phyloP scores from a whole-genome alignment of 2,797 vertebrate species.

The Anniella stebbinsi region DNA sequence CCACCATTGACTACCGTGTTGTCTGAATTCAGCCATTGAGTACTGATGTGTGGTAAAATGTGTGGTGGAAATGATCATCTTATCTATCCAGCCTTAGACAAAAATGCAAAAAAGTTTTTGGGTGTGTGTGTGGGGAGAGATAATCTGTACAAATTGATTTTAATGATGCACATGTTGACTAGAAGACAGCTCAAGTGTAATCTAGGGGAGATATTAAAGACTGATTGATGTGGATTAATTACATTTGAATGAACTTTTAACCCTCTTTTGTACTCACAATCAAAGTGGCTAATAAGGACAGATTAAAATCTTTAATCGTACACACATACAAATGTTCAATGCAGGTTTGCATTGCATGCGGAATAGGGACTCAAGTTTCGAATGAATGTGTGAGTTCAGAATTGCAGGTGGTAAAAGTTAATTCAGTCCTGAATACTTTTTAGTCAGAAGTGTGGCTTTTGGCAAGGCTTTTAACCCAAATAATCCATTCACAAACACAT shows the following conservation, averaged over 20 bases:
- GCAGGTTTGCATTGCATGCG: neutral
- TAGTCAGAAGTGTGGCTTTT: neutral
- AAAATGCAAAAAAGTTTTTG: neutral
- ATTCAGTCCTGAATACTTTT: neutral
- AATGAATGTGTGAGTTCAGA: neutral
- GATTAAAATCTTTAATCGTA: neutral
- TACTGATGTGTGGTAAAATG: neutral
- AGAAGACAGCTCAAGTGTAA: neutral
- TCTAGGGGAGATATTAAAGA: neutral
- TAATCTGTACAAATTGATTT: constrained; percentile 2
- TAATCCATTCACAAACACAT: too few species aligned
- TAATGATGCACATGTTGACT: neutral
- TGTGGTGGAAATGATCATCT: neutral
- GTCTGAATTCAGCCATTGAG: too few species aligned
- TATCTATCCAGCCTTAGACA: neutral
- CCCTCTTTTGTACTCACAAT: neutral
- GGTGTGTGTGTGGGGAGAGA: neutral
- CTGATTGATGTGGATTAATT: neutral
- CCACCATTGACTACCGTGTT: too few species aligned
- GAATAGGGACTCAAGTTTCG: neutral
- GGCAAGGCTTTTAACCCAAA: neutral
- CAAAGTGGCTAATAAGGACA: neutral
- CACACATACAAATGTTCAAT: neutral
- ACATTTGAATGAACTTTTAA: constrained; percentile 16
- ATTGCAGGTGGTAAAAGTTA: neutral